Evolutionary conservation across 2,888 invertebrate genomes (phyloP).

Genomic region (Carcina quercana): DNA sequence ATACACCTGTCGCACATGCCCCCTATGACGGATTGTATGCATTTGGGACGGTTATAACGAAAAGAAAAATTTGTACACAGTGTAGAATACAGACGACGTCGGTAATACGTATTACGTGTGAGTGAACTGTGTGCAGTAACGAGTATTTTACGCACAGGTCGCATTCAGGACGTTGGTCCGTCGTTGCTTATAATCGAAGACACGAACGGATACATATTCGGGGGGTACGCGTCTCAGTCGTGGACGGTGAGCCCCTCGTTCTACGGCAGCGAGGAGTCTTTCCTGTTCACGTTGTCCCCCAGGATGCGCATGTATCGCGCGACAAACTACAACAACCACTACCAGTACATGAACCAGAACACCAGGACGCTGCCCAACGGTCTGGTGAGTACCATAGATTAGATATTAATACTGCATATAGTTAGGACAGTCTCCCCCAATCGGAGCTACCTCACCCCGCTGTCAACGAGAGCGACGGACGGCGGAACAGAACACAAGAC

Average conservation of each 20-base stretch:
- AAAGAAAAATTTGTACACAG: no score
- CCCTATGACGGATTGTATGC: no score
- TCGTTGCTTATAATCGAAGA: slow-evolving; percentile 90
- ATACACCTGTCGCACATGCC: no score
- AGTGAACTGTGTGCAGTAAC: no score
- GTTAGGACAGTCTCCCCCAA: no score
- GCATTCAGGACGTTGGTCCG: slow-evolving; percentile 86
- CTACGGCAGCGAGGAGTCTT: slow-evolving; percentile 82
- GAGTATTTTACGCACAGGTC: slow-evolving; percentile 59
- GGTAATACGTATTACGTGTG: no score
- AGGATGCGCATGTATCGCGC: slow-evolving; percentile 84
- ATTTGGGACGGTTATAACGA: no score
- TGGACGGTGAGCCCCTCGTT: slow-evolving; percentile 88
- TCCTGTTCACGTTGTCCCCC: slow-evolving; percentile 89
- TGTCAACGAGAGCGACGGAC: no score
- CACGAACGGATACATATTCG: slow-evolving; percentile 88
- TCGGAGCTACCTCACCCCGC: no score
- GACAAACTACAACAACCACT: slow-evolving; percentile 91
- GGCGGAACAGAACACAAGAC: no score
- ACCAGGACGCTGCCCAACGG: slow-evolving; percentile 97
- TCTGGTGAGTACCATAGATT: slow-evolving; percentile 70
- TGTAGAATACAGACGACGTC: slow-evolving; percentile 2
- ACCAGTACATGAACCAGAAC: slow-evolving; percentile 92
- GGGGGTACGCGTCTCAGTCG: slow-evolving; percentile 87
- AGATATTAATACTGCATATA: no score